A percentile compares a stretch with the other conserved stretches of the same genome.
Conservation (phyloP, 2,797 vertebrate genomes). For the Anas capensis region DNA sequence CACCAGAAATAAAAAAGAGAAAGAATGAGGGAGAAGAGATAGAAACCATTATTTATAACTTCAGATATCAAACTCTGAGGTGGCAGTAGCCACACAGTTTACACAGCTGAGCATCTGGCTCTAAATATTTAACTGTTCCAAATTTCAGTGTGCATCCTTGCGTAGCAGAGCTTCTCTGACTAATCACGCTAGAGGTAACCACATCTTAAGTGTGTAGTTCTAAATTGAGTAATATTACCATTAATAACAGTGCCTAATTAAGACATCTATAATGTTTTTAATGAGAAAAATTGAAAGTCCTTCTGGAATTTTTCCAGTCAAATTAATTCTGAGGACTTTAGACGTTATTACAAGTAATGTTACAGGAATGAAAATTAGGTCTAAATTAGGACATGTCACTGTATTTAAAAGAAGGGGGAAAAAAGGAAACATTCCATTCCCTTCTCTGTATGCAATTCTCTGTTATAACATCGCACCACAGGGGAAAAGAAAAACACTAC, state of each 20-base stretch:
- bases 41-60: background rate
- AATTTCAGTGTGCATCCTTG: conserved; percentile 70
- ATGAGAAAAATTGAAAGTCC: conserved; percentile 84
- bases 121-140: conserved; percentile 71
- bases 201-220: conserved; percentile 77
- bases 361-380: conserved; percentile 81
- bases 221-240: conserved; percentile 79
- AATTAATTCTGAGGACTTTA: conserved; percentile 81
- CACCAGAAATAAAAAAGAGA: background rate
- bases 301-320: conserved; percentile 85
- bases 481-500: conserved; percentile 12
- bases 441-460: background rate
- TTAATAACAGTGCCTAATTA: conserved; percentile 82
- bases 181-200: conserved; percentile 76
- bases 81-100: background rate
- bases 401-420: conserved; percentile 68
- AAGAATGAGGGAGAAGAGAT: background rate
- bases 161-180: conserved; percentile 66
- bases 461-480: background rate
- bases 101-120: conserved; percentile 49
- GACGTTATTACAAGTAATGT: conserved; percentile 80
- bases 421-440: conserved; percentile 9
- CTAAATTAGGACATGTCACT: conserved; percentile 77
- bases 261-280: conserved; percentile 85
- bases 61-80: conserved; percentile 2